phyloP scores from a whole-genome alignment of 2,888 invertebrate genomes.

The Drosophila diplacantha region DNA sequence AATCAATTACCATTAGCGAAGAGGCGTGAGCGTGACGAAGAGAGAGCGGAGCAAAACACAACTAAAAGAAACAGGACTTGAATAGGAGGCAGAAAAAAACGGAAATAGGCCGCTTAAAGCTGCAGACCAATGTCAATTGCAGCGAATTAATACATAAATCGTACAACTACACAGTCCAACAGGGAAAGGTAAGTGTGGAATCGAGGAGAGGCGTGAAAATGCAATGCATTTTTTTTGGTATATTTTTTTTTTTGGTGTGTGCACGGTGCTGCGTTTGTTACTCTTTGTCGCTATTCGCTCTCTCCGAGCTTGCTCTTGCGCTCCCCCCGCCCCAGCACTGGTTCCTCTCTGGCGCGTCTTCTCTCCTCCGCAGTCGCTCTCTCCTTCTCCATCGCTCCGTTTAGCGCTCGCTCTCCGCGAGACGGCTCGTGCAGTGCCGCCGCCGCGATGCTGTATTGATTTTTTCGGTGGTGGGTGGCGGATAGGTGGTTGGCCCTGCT shows the following conservation, averaged over 20 bases:
- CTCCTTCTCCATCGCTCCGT: slow-evolving; percentile 5
- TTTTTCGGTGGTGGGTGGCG: slow-evolving; percentile 54
- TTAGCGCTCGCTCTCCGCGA: neutral
- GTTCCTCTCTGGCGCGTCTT: slow-evolving; percentile 9
- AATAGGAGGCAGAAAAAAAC: slow-evolving; percentile 14
- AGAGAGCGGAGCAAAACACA: slow-evolving; percentile 30
- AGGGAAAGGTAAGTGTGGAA: slow-evolving; percentile 39
- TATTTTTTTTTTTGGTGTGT: slow-evolving; percentile 36
- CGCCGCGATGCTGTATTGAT: slow-evolving; percentile 67
- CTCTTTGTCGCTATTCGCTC: slow-evolving; percentile 46
- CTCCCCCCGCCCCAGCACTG: neutral
- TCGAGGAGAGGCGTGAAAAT: slow-evolving; percentile 21
- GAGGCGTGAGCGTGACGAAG: slow-evolving; percentile 45
- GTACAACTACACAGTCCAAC: slow-evolving; percentile 34
- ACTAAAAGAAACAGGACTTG: slow-evolving; percentile 14
- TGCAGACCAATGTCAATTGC: slow-evolving; percentile 35
- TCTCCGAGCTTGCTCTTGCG: neutral
- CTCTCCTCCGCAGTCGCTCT: slow-evolving; percentile 18
- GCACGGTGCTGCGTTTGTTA: slow-evolving; percentile 48
- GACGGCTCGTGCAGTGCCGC: slow-evolving; percentile 31
- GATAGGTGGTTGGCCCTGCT: slow-evolving; percentile 39
- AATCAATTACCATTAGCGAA: slow-evolving; percentile 18
- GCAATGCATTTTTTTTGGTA: slow-evolving; percentile 27
- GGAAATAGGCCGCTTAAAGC: slow-evolving; percentile 38
- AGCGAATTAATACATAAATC: slow-evolving; percentile 28